Base-by-base conservation (phyloP, 2,113 vertebrate species). In the Orientallactaga bullata region DNA sequence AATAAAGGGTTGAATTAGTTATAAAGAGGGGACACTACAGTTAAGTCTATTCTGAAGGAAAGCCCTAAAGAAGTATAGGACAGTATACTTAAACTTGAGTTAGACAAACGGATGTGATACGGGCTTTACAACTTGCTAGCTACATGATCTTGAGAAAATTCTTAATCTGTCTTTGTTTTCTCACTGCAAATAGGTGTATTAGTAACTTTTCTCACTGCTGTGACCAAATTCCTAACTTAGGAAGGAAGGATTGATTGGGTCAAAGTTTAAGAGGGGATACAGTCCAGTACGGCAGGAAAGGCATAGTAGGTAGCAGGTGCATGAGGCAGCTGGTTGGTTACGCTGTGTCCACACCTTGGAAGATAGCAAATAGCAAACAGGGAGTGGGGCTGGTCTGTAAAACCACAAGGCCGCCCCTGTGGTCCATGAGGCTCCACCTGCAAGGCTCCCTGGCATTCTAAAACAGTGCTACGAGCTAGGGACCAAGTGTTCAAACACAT, bases 101-200 rank as follows among this genome's bases (percentile, higher is more conserved):
- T 58, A 61, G 74, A 47, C 7, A 83, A 79, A 79, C 68, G 18
- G 82, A 60, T 35, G 63, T 84, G 73, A 68, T 35, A 88, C 15
- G 20, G 60, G 39, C 66, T 85, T 88, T 82, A 23, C 11, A 76
- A 47, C n/a, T 76, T 71, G 73, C 39, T 71, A 89, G 71, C 51
- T 88, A 13, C 32, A 23, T 37, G 71, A 55, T 39, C 51, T 51
- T 78, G 69, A 73, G 66, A 85, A 88, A 78, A 85, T 20, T 35
- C n/a, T 80, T 88, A 73, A 61, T 37, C 28, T 17, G 23, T 35
- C 7, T 18, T 90, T 23, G 82, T 58, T 69, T 69, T 74, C 61
- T 78, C 28, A 78, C 92, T 89, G 37, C 37, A 89, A 94, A 61
- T 47, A 78, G 37, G 35, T 71, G 66, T 28, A 23, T 17, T 28